Conservation (phyloP, 2,888 invertebrate genomes). For the Torymus tubicola region DNA sequence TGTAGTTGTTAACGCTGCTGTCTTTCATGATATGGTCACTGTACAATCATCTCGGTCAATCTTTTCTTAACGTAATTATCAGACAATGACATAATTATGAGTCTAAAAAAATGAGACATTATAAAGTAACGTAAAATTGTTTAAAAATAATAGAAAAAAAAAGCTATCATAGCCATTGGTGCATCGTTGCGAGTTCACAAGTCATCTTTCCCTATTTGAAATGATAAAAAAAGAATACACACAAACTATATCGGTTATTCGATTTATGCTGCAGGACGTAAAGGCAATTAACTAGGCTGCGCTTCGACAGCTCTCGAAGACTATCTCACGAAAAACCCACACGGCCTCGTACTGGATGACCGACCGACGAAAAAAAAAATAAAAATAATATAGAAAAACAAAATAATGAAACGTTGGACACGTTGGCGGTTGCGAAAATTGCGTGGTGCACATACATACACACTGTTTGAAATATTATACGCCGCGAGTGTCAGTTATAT, state of each 20-base stretch:
- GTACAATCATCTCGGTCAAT: constrained; percentile 62
- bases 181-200: constrained; percentile 68
- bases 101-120: constrained; percentile 14
- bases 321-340: constrained; percentile 57
- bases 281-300: constrained; percentile 74
- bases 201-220: constrained; percentile 39
- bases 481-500: background rate
- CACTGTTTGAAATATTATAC: constrained; percentile 26
- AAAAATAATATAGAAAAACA: background rate
- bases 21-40: constrained; percentile 76
- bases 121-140: too few relatives aligned
- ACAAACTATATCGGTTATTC: constrained; percentile 62
- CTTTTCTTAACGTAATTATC: constrained; percentile 38
- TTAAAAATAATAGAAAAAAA: constrained; percentile 28
- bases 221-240: constrained; percentile 51
- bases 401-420: constrained; percentile 46
- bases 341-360: constrained; percentile 50
- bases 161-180: constrained; percentile 74
- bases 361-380: background rate
- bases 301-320: constrained; percentile 70
- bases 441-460: constrained; percentile 9
- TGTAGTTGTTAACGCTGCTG: constrained; percentile 39
- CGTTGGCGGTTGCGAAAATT: constrained; percentile 43
- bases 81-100: constrained; percentile 35
- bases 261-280: constrained; percentile 76